Conservation (phyloP, 2,888 invertebrate species). For the Oscheius sp. region DNA sequence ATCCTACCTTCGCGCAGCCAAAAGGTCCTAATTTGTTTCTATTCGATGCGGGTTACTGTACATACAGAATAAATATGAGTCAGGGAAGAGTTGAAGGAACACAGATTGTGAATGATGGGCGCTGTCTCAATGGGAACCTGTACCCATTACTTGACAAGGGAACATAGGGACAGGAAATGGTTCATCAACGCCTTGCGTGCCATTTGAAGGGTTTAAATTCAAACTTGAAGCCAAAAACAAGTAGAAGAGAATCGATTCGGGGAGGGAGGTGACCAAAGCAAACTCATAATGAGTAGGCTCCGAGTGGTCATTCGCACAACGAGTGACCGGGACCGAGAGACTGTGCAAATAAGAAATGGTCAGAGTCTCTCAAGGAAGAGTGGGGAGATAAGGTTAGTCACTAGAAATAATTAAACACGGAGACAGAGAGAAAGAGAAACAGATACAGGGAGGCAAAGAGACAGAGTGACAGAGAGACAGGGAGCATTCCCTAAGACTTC, state of each 20-base stretch:
- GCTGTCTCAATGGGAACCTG: too few species aligned
- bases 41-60: too few species aligned
- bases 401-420: neutral
- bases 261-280: constrained; percentile 29
- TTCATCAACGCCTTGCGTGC: constrained; percentile 7
- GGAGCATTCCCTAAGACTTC: too few species aligned
- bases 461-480: neutral
- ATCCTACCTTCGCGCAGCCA: too few species aligned
- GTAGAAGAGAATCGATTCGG: constrained; percentile 7
- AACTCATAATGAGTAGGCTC: constrained; percentile 36
- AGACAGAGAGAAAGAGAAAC: constrained; percentile 11
- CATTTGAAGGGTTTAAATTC: constrained; percentile 1
- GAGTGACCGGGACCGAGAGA: constrained; percentile 18
- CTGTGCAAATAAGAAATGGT: constrained; percentile 21
- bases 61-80: too few species aligned
- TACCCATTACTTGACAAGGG: too few species aligned
- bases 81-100: too few species aligned
- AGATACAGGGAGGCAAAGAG: constrained; percentile 9
- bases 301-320: constrained; percentile 31
- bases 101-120: too few species aligned
- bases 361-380: neutral
- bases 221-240: neutral
- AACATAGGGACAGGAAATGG: neutral
- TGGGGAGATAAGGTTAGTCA: neutral
- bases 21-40: too few species aligned